phyloP scores from a whole-genome alignment of 2,113 vertebrate species.

The Miniopterus natalensis region DNA sequence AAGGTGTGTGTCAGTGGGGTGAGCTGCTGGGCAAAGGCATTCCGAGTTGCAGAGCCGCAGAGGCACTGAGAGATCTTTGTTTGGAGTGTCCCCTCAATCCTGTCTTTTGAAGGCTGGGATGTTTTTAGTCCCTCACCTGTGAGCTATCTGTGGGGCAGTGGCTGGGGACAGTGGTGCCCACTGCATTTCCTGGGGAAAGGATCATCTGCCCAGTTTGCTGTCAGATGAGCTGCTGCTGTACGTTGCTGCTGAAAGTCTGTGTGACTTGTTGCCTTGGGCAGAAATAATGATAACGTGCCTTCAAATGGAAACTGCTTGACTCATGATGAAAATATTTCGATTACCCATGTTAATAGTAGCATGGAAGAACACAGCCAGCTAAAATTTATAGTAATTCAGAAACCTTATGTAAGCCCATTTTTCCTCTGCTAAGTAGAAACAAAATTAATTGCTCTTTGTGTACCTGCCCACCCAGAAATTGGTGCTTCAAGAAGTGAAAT shows the following conservation, averaged over 20 bases:
- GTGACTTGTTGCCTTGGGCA: neutral
- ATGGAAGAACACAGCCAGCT: neutral
- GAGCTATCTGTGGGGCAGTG: neutral
- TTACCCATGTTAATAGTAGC: neutral
- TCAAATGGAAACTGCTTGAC: neutral
- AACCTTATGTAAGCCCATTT: neutral
- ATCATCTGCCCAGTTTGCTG: neutral
- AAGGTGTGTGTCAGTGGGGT: neutral
- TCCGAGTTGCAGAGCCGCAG: neutral
- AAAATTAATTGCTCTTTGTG: constrained; percentile 62
- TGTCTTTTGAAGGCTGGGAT: neutral
- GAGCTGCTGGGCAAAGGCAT: neutral
- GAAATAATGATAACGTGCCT: neutral
- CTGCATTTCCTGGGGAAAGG: neutral
- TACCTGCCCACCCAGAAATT: neutral
- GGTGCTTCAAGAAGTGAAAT: constrained; percentile 64
- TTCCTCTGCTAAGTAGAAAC: constrained; percentile 17
- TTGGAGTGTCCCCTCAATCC: neutral
- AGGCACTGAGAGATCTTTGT: neutral
- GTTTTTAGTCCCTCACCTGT: neutral
- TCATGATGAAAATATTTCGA: neutral
- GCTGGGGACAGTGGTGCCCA: too few species aligned
- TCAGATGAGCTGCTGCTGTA: neutral
- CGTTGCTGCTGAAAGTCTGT: neutral
- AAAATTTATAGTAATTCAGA: neutral